Evolutionary conservation across 2,113 vertebrate genomes (phyloP), one percentile per base, ranked within the genome.

Genomic region (Dolichotis patagonum): DNA sequence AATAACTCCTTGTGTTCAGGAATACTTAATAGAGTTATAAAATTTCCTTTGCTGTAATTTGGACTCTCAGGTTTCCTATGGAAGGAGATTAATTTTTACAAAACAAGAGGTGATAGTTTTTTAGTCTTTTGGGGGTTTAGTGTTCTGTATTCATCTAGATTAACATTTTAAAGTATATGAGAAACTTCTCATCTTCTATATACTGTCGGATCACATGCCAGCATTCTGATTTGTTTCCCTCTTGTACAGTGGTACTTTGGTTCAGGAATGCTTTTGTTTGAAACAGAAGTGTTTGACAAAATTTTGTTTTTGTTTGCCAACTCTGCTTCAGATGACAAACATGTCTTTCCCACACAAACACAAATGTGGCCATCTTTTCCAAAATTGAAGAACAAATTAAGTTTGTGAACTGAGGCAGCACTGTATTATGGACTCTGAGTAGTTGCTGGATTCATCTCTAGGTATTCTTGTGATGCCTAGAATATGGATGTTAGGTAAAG

Each of bases 31-130:
- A 6, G 71, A 96, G 12, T 86, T 96, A 43, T 91, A 1, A 96
- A 91, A 60, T 92, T 73, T 90, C 41, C 41, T 62, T 63, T 12
- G 6, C 24, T 71, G 20, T 93, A 13, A 28, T 94, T 98, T 97
- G 83, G 7, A 77, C 43, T 97, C 81, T 20, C 10, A 94, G 41
- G 2, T 82, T 85, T 94, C n/a, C 14, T 54, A 65, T 60, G n/a
- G 73, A 88, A 43, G 19, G 1, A 41, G 81, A 97, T 94, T 94
- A 17, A 67, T 95, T 95, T 54, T 91, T 96, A 82, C 32, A 95
- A 90, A 97, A 91, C n/a, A 41, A 58, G 69, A 84, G 49, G 77
- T 46, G 46, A 46, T 94, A 52, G n/a, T n/a, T 75, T 69, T 85
- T 80, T 85, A 0, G 69, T 88, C 7, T 19, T 78, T 75, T 96